Percentiles rank a stretch among this genome's conserved stretches.
Evolutionary conservation across 1,140 invertebrate species (phyloP).

Genomic region (Brachionus plicatilis): DNA sequence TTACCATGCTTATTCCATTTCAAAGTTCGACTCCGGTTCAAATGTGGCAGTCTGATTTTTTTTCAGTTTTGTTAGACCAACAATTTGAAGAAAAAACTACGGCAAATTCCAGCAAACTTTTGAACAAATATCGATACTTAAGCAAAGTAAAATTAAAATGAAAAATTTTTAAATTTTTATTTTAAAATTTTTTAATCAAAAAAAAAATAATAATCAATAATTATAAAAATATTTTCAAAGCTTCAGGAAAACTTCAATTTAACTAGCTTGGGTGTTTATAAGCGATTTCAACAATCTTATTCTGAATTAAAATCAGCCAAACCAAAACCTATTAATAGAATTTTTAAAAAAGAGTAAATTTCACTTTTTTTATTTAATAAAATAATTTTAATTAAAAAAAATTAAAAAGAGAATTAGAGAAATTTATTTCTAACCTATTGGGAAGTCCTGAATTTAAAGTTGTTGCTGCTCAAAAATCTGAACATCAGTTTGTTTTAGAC

Average conservation of each 20-base stretch:
- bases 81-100: constrained; percentile 4
- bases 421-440: neutral
- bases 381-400: neutral
- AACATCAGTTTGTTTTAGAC: constrained; percentile 28
- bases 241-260: constrained; percentile 11
- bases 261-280: neutral
- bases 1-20: neutral
- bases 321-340: neutral
- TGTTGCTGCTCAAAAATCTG: neutral
- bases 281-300: constrained; percentile 28
- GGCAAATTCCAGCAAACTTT: neutral
- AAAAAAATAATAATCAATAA: neutral
- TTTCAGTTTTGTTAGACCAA: constrained; percentile 21
- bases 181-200: neutral
- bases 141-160: constrained; percentile 2
- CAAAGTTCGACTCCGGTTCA: neutral
- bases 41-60: constrained; percentile 6
- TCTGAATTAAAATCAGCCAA: neutral
- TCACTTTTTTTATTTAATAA: neutral
- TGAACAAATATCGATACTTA: constrained; percentile 11
- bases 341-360: constrained; percentile 28
- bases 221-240: neutral
- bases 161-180: neutral
- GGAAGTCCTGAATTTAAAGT: constrained; percentile 19
- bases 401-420: constrained; percentile 10